phyloP scores from a whole-genome alignment of 2,888 invertebrate species.

The Amphimallon solstitiale region DNA sequence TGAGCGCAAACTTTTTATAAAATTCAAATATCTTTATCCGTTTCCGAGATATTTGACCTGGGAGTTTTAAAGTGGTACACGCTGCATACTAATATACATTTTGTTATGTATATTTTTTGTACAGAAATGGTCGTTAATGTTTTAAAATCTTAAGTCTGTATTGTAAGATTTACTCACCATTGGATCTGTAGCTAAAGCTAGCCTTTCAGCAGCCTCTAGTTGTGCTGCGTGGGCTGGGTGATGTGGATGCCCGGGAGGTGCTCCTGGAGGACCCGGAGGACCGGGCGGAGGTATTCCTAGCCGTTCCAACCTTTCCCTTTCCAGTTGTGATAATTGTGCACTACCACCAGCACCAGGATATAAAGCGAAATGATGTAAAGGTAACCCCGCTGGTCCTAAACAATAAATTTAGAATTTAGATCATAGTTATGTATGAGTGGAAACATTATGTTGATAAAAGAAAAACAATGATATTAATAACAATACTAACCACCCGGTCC shows the following conservation, averaged over 20 bases:
- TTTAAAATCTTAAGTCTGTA: neutral
- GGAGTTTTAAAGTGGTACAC: too few species aligned
- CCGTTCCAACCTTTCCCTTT: slow-evolving; percentile 86
- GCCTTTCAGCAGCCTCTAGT: slow-evolving; percentile 79
- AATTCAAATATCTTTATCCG: too few species aligned
- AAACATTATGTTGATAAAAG: neutral
- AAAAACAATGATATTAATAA: neutral
- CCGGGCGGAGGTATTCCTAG: slow-evolving; percentile 78
- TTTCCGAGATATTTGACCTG: too few species aligned
- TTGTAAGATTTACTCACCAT: slow-evolving; percentile 70
- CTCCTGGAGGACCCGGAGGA: slow-evolving; percentile 66
- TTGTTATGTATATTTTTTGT: too few species aligned
- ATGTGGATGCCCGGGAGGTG: slow-evolving; percentile 68
- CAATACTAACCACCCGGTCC: slow-evolving; percentile 56
- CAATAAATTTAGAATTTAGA: neutral
- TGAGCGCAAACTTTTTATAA: too few species aligned
- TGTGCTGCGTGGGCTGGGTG: slow-evolving; percentile 69
- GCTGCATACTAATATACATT: too few species aligned
- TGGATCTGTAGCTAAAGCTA: slow-evolving; percentile 88
- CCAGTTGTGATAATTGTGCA: slow-evolving; percentile 79
- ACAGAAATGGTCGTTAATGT: too few species aligned
- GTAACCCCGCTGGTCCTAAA: slow-evolving; percentile 62
- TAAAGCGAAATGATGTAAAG: slow-evolving; percentile 77
- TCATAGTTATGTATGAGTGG: neutral
- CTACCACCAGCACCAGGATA: slow-evolving; percentile 77